Percentiles rank a stretch among this genome's conserved stretches.
These are phyloP conservation scores for Drosophila monieri DNA, from an alignment of 2,888 invertebrate species.

Conservation along the genomic window DNA sequence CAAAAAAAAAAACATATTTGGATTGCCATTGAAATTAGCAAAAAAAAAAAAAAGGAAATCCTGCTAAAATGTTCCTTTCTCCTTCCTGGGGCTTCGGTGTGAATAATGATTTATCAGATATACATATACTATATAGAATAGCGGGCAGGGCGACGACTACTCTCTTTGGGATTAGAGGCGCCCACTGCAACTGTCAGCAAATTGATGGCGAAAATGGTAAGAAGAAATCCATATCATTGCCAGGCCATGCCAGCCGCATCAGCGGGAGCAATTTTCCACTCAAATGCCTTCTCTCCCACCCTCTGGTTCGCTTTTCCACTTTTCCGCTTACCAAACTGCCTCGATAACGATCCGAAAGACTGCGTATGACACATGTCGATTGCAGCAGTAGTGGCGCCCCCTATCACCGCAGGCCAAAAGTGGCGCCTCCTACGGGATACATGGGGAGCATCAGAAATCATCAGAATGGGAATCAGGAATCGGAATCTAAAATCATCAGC, in stretches of 20 bases:
- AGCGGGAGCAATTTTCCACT: conserved; percentile 66
- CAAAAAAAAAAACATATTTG: conserved; percentile 11
- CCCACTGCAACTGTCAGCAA: conserved; percentile 67
- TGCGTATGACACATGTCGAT: conserved; percentile 72
- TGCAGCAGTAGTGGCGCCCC: conserved; percentile 61
- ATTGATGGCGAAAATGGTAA: conserved; percentile 51
- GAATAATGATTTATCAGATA: conserved; percentile 49
- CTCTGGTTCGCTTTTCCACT: conserved; percentile 9
- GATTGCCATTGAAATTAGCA: conserved; percentile 47
- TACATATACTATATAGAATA: neutral
- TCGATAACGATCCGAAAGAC: conserved; percentile 33
- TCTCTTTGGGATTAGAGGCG: conserved; percentile 22
- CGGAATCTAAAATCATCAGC: conserved; percentile 28
- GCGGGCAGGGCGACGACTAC: conserved; percentile 13
- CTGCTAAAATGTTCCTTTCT: conserved; percentile 41
- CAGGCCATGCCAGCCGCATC: conserved; percentile 45
- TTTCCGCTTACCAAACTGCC: neutral
- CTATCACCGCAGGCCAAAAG: conserved; percentile 35
- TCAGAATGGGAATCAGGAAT: conserved; percentile 14
- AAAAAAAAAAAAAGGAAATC: conserved; percentile 18
- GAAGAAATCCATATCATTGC: conserved; percentile 64
- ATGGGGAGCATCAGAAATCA: conserved; percentile 37
- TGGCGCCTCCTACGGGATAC: conserved; percentile 31
- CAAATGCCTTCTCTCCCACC: conserved; percentile 48
- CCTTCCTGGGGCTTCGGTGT: conserved; percentile 1